Conservation (phyloP, 2,888 invertebrate genomes). For the Cephonodes hylas region DNA sequence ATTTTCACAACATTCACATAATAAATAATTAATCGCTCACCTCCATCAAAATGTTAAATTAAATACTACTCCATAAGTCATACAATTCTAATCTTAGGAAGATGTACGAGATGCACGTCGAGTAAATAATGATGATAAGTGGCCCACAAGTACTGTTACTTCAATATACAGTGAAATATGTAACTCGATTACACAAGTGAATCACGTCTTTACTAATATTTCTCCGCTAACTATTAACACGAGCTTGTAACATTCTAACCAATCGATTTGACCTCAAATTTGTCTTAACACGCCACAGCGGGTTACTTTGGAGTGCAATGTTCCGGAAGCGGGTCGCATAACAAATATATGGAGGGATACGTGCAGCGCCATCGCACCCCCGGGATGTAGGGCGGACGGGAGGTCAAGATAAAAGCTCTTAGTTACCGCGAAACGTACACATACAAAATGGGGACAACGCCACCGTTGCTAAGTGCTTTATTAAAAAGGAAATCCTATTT, state of each 20-base stretch:
- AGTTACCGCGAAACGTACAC: conserved; percentile 48
- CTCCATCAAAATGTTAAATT: neutral
- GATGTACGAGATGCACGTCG: neutral
- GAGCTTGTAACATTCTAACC: neutral
- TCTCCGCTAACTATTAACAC: neutral
- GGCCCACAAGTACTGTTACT: conserved; percentile 2
- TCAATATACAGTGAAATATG: neutral
- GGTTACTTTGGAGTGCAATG: conserved; percentile 8
- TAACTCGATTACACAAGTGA: neutral
- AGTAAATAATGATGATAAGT: neutral
- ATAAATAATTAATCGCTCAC: neutral
- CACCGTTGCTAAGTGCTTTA: conserved; percentile 33
- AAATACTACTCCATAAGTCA: neutral
- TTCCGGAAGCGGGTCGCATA: conserved; percentile 13
- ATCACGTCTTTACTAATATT: neutral
- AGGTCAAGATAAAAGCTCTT: conserved; percentile 72
- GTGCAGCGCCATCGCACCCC: conserved; percentile 45
- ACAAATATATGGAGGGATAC: conserved; percentile 39
- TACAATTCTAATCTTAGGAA: neutral
- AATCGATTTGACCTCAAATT: conserved; percentile 1
- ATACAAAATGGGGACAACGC: conserved; percentile 57
- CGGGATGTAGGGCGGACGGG: conserved; percentile 58
- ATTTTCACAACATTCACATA: neutral
- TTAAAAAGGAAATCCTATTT: conserved; percentile 7
- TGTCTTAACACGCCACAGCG: neutral